Conservation (phyloP, 2,888 invertebrate species). For the Petrolisthes manimaculis region DNA sequence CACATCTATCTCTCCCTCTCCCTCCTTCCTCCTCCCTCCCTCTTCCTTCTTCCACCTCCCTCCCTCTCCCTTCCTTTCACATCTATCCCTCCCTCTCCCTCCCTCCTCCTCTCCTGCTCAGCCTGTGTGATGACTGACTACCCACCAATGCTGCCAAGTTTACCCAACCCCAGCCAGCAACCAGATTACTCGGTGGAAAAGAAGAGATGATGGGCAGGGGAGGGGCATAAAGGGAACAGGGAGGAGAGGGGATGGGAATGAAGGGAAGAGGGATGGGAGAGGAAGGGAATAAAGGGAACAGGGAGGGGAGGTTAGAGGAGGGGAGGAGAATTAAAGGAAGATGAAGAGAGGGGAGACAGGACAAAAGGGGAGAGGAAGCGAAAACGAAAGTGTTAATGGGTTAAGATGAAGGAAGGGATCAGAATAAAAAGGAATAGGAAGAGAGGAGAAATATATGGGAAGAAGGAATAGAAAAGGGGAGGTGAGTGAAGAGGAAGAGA, state of each 20-base stretch:
- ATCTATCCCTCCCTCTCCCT: neutral
- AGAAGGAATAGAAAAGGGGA: no score
- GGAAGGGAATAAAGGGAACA: neutral
- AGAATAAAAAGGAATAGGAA: neutral
- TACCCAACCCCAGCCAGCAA: slow-evolving; percentile 3
- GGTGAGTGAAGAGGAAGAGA: no score
- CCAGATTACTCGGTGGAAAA: neutral
- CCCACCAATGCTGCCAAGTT: slow-evolving; percentile 17
- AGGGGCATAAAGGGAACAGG: neutral
- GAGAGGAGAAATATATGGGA: neutral
- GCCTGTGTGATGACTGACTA: slow-evolving; percentile 21
- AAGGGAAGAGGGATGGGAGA: neutral
- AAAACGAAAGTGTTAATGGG: neutral
- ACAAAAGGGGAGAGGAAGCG: neutral
- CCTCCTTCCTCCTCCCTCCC: neutral
- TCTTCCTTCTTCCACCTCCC: neutral
- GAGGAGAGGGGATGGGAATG: neutral
- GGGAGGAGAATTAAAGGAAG: no score
- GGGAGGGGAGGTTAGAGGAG: no score
- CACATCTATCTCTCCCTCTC: neutral
- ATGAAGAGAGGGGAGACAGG: neutral
- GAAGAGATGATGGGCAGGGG: neutral
- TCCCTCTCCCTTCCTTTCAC: neutral
- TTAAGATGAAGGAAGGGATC: neutral
- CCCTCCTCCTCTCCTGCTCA: neutral